Base-by-base conservation (phyloP, 1,140 invertebrate species). In the Bombus pascuorum region DNA sequence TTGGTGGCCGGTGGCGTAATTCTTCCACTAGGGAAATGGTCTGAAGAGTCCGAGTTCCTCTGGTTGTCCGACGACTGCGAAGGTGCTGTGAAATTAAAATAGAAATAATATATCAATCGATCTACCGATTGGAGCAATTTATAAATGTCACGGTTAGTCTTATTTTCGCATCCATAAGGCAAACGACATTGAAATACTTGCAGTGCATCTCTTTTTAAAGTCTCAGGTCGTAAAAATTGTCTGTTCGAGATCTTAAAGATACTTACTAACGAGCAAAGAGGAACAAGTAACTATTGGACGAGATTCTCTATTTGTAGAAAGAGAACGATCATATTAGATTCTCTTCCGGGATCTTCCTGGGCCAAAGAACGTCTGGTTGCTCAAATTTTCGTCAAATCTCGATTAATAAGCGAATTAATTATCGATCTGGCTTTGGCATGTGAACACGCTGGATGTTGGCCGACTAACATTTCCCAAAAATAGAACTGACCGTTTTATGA, bases 1-100 rank as follows among this genome's bases (percentile, higher is more conserved):
- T 97, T 97, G 59, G 97, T 97, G 59, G 98, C 97, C 25, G 98
- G 98, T 44, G 97, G 97, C 28, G 97, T 98, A 92, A 98, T 97
- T 70, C 97, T 96, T 70, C 97, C 97, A 87, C 97, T 97, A 89
- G 97, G 96, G 95, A 97, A 97, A 89, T 97, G 95, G 86, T 95
- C 94, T 4, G 90, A 90, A 15, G 90, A 92, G 37, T 95, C 94
- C 4, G 94, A 94, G 72, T 93, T 94, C 42, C 93, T 89, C 70
- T 94, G 94, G 79, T 91, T 94, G 65, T 95, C 94, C 44, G 92
- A 92, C 1, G 94, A 94, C 78, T 95, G 95, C 28, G 95, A 95
- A 6, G 95, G 94, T 32, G 94, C 94, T 95, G 81, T 79, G 42
- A 42, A 44, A 59, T 66, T 22, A 3, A 37, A 18, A 57, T 1